Evolutionary conservation across 2,113 vertebrate genomes (phyloP).

Genomic region (Carettochelys insculpta): DNA sequence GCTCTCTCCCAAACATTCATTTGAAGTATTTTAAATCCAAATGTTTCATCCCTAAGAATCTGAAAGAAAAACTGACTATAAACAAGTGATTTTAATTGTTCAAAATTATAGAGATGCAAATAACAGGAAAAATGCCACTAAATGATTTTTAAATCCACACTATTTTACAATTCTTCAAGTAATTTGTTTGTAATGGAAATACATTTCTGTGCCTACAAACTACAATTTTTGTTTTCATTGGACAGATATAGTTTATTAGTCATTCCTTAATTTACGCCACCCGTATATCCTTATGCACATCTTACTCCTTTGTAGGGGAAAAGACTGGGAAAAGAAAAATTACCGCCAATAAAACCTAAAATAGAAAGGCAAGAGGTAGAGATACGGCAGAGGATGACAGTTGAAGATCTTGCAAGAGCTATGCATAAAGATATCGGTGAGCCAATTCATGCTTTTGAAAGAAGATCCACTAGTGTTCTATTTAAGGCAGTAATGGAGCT

Average conservation of each 20-base stretch:
- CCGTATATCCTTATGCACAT: background rate
- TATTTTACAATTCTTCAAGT: background rate
- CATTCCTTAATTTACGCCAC: conserved; percentile 2
- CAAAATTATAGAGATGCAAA: background rate
- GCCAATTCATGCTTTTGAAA: background rate
- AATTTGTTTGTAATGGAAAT: background rate
- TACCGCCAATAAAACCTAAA: conserved; percentile 50
- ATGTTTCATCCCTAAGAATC: background rate
- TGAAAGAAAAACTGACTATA: background rate
- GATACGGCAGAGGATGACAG: conserved; percentile 82
- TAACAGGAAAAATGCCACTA: background rate
- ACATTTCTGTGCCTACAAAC: background rate
- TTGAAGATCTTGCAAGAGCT: conserved; percentile 79
- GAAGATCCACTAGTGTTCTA: too few species aligned
- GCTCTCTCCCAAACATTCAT: background rate
- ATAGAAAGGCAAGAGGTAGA: conserved; percentile 83
- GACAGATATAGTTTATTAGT: background rate
- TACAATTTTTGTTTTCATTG: background rate
- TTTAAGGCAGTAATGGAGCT: background rate
- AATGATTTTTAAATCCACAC: background rate
- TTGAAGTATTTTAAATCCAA: background rate
- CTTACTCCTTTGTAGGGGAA: conserved; percentile 51
- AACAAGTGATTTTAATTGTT: background rate
- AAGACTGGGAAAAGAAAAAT: conserved; percentile 46
- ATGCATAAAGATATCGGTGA: conserved; percentile 87